Percentiles rank a stretch among this genome's conserved stretches.
Evolutionary conservation across 1,140 invertebrate genomes (phyloP).

Genomic region (Babylonia areolata): DNA sequence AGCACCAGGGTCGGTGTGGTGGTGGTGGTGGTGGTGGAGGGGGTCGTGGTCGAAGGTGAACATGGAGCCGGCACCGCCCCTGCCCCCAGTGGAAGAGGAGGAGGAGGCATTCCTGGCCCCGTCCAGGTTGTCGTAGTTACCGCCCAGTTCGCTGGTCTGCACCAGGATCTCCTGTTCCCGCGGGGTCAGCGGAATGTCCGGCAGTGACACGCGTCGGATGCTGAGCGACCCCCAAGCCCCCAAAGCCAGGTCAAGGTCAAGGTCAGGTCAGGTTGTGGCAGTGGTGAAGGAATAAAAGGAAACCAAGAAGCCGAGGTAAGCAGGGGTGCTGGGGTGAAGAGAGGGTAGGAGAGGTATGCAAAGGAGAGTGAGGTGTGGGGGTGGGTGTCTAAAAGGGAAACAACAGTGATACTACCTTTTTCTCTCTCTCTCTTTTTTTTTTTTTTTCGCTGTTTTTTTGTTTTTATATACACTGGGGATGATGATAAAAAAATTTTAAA

Average conservation of each 20-base stretch:
- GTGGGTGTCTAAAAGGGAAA: too few relatives aligned
- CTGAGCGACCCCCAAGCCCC: slow-evolving; percentile 32
- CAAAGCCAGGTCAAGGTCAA: not conserved
- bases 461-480: too few relatives aligned
- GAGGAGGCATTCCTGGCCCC: not conserved
- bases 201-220: slow-evolving; percentile 82
- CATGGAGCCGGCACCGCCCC: slow-evolving; percentile 53
- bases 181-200: slow-evolving; percentile 83
- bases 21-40: not conserved
- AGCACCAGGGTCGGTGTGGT: slow-evolving; percentile 54
- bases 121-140: slow-evolving; percentile 61
- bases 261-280: not conserved
- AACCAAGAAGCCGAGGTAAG: not conserved
- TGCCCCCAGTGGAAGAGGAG: slow-evolving; percentile 51
- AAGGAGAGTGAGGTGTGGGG: too few relatives aligned
- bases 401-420: too few relatives aligned
- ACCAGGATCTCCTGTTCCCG: slow-evolving; percentile 75
- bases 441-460: too few relatives aligned
- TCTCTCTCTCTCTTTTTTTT: too few relatives aligned
- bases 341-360: not conserved
- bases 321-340: not conserved
- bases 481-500: too few relatives aligned
- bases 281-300: slow-evolving; percentile 39
- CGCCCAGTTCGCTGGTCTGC: slow-evolving; percentile 66
- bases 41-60: slow-evolving; percentile 50